Evolutionary conservation across 2,888 invertebrate genomes (phyloP), one percentile per base, ranked within the genome.

Genomic region (Tachina fera): DNA sequence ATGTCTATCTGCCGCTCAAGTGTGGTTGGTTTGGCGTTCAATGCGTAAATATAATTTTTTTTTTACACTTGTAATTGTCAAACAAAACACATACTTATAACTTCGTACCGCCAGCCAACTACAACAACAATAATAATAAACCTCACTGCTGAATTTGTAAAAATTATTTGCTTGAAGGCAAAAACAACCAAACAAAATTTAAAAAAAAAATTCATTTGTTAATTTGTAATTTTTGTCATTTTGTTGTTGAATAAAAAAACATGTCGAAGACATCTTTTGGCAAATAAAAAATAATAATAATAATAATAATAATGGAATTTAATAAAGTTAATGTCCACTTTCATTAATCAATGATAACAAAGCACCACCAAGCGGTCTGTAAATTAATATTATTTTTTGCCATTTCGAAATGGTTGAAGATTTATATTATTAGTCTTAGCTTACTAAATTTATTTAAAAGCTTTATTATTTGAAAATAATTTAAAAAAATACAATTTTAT

Each of bases 101-200:
- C 1, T 3, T 22, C 3, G 16, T 31, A 56, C 14, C 43, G 58
- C 22, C 67, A 31, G 49, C 31, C 74, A 80, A 43, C 43, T 51
- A 43, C 70, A 56, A 31, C 10, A 39, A 47, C 8, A 77, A 53
- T 16, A 31, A 53, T 16, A 31, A 41, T 43, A 63, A 75, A 60
- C 56, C 56, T 6, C 45, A 47, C 67, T 68, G 60, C 67, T 58
- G 39, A 67, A 81, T 68, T 58, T 81, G 31, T 22, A 67, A 58
- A 75, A 60, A 65, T 31, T 65, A 58, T 76, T 80, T 71, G 14
- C 43, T 65, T 43, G 43, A 71, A 60, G 58, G 71, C 70, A 76
- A 76, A 47, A 74, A 9, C 31, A 63, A 51, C 47, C 9, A 47
- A 51, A 22, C n/a, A 31, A 31, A 31, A 31, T 31, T 9, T 31